A percentile compares a stretch with the other conserved stretches of the same genome.
phyloP scores from a whole-genome alignment of 2,888 invertebrate genomes.

The Panopea generosa region DNA sequence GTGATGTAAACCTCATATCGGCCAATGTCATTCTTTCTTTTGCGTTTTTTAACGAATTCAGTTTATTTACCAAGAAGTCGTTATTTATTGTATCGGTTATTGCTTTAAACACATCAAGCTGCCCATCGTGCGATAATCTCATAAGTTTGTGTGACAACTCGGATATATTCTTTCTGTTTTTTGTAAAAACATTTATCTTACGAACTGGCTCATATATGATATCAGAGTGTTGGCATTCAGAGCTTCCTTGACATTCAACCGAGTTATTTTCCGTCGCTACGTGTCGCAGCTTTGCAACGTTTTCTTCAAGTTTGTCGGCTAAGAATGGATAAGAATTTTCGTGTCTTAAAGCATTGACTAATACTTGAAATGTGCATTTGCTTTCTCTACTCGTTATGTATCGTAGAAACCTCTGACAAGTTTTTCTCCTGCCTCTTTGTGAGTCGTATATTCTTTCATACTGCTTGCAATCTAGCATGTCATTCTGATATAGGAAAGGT shows the following conservation, averaged over 20 bases:
- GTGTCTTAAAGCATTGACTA: conserved; percentile 5
- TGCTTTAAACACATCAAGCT: background rate
- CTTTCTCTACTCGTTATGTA: background rate
- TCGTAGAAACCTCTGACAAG: background rate
- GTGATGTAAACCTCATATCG: conserved; percentile 30
- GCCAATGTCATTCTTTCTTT: conserved; percentile 23
- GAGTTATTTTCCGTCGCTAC: background rate
- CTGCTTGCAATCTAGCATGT: background rate
- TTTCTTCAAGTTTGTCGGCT: conserved; percentile 28
- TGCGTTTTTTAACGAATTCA: background rate
- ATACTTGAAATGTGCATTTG: conserved; percentile 4
- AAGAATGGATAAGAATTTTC: conserved; percentile 22
- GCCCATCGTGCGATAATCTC: conserved; percentile 27
- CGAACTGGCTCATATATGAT: conserved; percentile 16
- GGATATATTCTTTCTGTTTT: conserved; percentile 2
- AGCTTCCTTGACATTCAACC: background rate
- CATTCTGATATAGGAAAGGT: conserved; percentile 25
- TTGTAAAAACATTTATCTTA: conserved; percentile 19
- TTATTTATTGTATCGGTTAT: conserved; percentile 12
- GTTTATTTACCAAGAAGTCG: conserved; percentile 6
- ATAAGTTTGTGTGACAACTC: conserved; percentile 17
- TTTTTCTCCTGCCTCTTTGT: background rate
- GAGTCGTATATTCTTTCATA: background rate
- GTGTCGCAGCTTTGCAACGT: background rate
- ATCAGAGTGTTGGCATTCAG: background rate